These are phyloP conservation scores for Drosophila hamatofila DNA, from an alignment of 2,888 invertebrate species.

Conservation along the genomic window DNA sequence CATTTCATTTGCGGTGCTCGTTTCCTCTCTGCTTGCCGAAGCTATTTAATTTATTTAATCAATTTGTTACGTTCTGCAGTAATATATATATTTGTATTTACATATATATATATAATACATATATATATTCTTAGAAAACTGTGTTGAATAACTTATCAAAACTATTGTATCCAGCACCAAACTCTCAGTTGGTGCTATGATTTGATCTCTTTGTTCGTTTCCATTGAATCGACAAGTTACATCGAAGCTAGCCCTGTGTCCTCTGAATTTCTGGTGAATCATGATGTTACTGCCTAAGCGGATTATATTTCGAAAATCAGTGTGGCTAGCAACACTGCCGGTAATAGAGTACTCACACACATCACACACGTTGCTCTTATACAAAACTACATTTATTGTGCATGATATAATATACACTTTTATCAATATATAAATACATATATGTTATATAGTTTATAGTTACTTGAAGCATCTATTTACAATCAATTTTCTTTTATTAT, in stretches of 20 bases:
- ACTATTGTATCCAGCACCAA: not conserved
- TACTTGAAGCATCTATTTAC: not conserved
- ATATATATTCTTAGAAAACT: not conserved
- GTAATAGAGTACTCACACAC: not conserved
- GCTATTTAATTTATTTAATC: not conserved
- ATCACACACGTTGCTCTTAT: no score
- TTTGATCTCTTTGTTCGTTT: not conserved
- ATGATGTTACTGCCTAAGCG: not conserved
- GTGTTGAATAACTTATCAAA: not conserved
- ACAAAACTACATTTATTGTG: no score
- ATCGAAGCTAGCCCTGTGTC: not conserved
- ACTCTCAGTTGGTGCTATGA: not conserved
- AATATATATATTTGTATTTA: not conserved
- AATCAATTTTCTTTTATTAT: not conserved
- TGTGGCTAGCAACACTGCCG: not conserved
- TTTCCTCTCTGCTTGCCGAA: not conserved
- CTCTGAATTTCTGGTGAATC: no score
- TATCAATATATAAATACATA: no score
- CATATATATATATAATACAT: not conserved
- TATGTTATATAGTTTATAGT: not conserved
- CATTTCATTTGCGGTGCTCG: slow-evolving; percentile 11
- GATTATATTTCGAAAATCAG: not conserved
- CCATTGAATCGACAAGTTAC: not conserved
- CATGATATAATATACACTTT: no score
- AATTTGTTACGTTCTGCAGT: not conserved